phyloP scores from a whole-genome alignment of 2,888 invertebrate species.

The Brachypalpus laphriformis region DNA sequence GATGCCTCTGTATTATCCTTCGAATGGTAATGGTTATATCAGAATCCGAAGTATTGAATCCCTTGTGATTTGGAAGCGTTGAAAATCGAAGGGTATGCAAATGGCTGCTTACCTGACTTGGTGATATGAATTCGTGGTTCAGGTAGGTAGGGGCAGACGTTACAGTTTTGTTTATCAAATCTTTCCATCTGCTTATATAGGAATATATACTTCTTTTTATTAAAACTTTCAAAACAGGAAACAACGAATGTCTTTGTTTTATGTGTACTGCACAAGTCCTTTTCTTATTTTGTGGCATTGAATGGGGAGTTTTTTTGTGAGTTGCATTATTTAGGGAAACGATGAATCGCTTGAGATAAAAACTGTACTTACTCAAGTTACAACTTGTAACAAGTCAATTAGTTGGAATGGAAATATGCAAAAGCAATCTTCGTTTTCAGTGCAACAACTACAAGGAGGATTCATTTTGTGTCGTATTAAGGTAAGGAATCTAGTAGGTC shows the following conservation, averaged over 20 bases:
- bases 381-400: constrained; percentile 56
- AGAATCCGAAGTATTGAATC: constrained; percentile 58
- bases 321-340: background rate
- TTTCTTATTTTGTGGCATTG: background rate
- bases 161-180: constrained; percentile 50
- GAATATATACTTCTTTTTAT: background rate
- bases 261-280: background rate
- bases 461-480: too few relatives aligned
- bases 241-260: background rate
- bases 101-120: constrained; percentile 52
- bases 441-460: background rate
- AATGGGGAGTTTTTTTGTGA: background rate
- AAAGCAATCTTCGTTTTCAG: background rate
- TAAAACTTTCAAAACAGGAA: constrained; percentile 25
- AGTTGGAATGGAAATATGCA: background rate
- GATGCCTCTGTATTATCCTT: constrained; percentile 54
- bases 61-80: constrained; percentile 56
- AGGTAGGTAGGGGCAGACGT: constrained; percentile 38
- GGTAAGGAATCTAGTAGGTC: too few relatives aligned
- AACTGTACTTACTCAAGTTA: background rate
- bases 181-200: constrained; percentile 27
- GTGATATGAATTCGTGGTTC: constrained; percentile 46
- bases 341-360: constrained; percentile 31
- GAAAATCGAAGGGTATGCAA: constrained; percentile 64
- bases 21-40: constrained; percentile 70